phyloP scores from a whole-genome alignment of 2,888 invertebrate genomes.

The Monochamus alternatus region DNA sequence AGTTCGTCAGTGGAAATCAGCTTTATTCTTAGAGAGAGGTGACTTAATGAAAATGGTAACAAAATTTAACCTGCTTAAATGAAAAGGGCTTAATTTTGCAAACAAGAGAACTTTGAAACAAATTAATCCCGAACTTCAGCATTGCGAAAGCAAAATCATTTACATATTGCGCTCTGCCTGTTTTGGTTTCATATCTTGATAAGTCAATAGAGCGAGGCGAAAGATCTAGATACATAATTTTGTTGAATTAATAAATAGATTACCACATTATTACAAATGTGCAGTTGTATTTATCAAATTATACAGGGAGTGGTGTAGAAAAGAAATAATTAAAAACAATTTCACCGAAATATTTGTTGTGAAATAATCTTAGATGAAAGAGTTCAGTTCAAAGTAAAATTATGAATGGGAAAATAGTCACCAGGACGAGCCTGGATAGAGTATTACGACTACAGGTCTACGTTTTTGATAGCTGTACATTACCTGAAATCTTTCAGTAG shows the following conservation, averaged over 20 bases:
- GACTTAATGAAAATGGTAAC: conserved; percentile 12
- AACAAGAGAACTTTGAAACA: conserved; percentile 7
- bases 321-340: too few relatives aligned
- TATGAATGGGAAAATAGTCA: too few relatives aligned
- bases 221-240: neutral
- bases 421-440: too few relatives aligned
- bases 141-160: conserved; percentile 3
- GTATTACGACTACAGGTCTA: too few relatives aligned
- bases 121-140: conserved; percentile 10
- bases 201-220: neutral
- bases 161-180: conserved; percentile 11
- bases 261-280: neutral
- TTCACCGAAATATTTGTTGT: too few relatives aligned
- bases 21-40: conserved; percentile 2
- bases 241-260: neutral
- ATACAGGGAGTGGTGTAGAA: too few relatives aligned
- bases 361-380: too few relatives aligned
- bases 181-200: neutral
- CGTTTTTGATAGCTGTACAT: too few relatives aligned
- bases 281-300: too few relatives aligned
- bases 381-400: too few relatives aligned
- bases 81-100: conserved; percentile 9
- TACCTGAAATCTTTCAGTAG: too few relatives aligned
- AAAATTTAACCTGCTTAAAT: conserved; percentile 8
- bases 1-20: conserved; percentile 1